phyloP scores from a whole-genome alignment of 2,888 invertebrate species.

The Ormyrus rosae region DNA sequence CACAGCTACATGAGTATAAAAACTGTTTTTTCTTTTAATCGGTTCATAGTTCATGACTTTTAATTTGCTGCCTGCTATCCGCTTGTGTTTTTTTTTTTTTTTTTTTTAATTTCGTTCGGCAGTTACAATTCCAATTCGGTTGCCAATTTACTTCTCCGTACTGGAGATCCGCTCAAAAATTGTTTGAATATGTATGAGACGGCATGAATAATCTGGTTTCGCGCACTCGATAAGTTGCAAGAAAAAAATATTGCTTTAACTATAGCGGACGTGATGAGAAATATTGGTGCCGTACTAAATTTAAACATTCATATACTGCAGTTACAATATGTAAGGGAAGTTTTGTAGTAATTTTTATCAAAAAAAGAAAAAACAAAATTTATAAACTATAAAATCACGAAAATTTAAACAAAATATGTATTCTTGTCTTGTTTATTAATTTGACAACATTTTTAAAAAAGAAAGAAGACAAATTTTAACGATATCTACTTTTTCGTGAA shows the following conservation, averaged over 20 bases:
- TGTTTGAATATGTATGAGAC: slow-evolving; percentile 51
- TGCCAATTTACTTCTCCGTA: slow-evolving; percentile 28
- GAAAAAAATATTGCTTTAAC: slow-evolving; percentile 39
- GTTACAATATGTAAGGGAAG: no score
- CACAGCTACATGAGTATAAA: slow-evolving; percentile 21
- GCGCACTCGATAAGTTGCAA: slow-evolving; percentile 48
- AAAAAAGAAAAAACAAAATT: no score
- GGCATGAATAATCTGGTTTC: slow-evolving; percentile 43
- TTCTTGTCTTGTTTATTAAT: no score
- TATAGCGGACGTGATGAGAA: slow-evolving; percentile 13
- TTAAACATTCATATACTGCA: no score
- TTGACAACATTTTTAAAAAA: no score
- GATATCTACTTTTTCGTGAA: no score
- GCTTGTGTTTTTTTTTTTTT: not conserved
- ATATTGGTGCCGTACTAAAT: not conserved
- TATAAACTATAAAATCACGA: no score
- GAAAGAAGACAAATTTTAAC: no score
- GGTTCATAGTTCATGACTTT: slow-evolving; percentile 41
- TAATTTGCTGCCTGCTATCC: slow-evolving; percentile 22
- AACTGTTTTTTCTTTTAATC: slow-evolving; percentile 3
- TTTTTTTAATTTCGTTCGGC: slow-evolving; percentile 43
- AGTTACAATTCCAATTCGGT: slow-evolving; percentile 51
- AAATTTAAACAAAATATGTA: no score
- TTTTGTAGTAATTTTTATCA: no score
- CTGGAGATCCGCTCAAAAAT: slow-evolving; percentile 44